These are phyloP conservation scores for Chaitophorus viminalis DNA, from an alignment of 2,888 invertebrate species.

Conservation along the genomic window DNA sequence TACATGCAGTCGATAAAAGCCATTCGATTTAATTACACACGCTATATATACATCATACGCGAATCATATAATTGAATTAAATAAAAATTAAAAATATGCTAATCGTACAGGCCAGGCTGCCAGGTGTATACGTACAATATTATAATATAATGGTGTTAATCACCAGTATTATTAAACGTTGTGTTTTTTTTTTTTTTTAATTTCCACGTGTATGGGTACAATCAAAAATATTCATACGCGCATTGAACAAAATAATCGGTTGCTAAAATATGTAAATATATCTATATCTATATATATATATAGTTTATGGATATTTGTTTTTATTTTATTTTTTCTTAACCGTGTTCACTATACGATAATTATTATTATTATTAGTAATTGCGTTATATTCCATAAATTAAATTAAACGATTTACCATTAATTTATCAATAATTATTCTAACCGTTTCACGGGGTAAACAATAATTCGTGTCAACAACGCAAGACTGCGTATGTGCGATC, in stretches of 20 bases:
- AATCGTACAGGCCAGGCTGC: slow-evolving; percentile 15
- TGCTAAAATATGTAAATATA: no score
- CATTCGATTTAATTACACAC: background rate
- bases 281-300: no score
- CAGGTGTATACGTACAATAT: no score
- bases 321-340: background rate
- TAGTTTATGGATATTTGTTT: background rate
- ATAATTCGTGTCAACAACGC: slow-evolving; percentile 33
- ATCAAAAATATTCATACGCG: background rate
- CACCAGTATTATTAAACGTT: no score
- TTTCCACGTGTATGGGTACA: background rate
- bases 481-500: background rate
- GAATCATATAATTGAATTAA: slow-evolving; percentile 20
- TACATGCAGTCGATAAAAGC: background rate
- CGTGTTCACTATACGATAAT: background rate
- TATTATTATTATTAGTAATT: background rate
- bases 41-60: background rate
- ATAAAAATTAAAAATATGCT: slow-evolving; percentile 21
- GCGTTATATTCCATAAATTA: slow-evolving; percentile 11
- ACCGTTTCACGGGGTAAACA: slow-evolving; percentile 5
- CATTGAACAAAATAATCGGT: background rate
- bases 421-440: background rate
- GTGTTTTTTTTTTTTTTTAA: no score
- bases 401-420: slow-evolving; percentile 20
- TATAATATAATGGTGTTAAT: no score